Evolutionary conservation across 2,797 vertebrate species (phyloP).

Genomic region (Clamator glandarius): DNA sequence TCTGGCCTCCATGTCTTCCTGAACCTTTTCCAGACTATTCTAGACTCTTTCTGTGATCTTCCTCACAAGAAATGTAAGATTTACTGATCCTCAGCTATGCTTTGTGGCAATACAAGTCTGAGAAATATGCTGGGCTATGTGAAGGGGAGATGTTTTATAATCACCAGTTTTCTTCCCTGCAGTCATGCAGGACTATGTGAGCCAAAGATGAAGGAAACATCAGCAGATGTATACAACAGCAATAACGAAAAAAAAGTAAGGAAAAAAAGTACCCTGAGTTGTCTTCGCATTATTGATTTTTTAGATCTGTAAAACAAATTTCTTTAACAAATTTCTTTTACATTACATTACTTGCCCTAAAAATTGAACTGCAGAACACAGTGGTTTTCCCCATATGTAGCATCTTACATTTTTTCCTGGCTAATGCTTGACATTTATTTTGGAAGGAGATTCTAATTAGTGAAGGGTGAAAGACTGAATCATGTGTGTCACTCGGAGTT

Average conservation of each 20-base stretch:
- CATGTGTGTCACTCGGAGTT: neutral
- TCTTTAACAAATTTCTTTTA: neutral
- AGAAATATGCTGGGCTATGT: constrained; percentile 52
- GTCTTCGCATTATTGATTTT: neutral
- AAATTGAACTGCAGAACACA: neutral
- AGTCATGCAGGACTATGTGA: neutral
- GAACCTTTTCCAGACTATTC: constrained; percentile 50
- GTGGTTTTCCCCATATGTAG: neutral
- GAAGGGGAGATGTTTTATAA: constrained; percentile 63
- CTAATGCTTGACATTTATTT: neutral
- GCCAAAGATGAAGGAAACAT: constrained; percentile 51
- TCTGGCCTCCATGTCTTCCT: constrained; percentile 24
- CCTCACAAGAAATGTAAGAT: constrained; percentile 52
- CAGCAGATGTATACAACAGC: constrained; percentile 52
- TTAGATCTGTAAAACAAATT: neutral
- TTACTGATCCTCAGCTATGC: constrained; percentile 52
- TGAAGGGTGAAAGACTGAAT: neutral
- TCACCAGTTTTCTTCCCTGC: neutral
- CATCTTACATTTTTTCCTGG: neutral
- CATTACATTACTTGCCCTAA: neutral
- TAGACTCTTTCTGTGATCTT: neutral
- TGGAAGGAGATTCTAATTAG: neutral
- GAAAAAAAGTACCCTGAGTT: neutral
- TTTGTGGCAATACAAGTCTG: constrained; percentile 42
- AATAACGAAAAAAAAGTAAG: neutral